A percentile compares a stretch with the other conserved stretches of the same genome.
Evolutionary conservation across 2,888 invertebrate genomes (phyloP).

Genomic region (Synergus umbraculus): DNA sequence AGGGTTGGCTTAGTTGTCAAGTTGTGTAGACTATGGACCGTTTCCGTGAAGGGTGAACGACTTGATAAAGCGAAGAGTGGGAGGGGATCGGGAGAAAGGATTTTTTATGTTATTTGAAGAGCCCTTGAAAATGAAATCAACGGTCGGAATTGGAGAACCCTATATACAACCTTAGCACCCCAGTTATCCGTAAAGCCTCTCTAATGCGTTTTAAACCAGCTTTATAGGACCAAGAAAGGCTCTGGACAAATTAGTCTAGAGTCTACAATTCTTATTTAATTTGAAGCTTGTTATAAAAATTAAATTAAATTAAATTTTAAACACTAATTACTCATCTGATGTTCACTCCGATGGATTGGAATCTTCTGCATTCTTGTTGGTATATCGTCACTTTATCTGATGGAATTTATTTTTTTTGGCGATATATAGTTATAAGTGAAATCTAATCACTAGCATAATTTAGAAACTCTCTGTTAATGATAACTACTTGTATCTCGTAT

Average conservation of each 20-base stretch:
- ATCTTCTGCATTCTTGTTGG: neutral
- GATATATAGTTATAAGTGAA: too few relatives aligned
- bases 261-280: neutral
- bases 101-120: conserved; percentile 63
- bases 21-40: conserved; percentile 21
- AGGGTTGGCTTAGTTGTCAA: conserved; percentile 53
- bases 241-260: neutral
- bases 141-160: conserved; percentile 59
- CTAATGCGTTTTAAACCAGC: conserved; percentile 27
- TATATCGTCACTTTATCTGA: conserved; percentile 1
- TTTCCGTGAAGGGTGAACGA: conserved; percentile 42
- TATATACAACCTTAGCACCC: conserved; percentile 16
- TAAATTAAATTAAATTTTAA: neutral
- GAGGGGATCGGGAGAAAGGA: conserved; percentile 33
- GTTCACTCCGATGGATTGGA: neutral
- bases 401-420: neutral
- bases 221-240: neutral
- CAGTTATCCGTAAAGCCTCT: conserved; percentile 16
- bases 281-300: neutral
- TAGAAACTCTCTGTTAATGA: neutral
- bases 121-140: conserved; percentile 65
- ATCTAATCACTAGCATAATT: neutral
- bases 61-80: neutral
- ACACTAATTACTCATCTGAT: neutral
- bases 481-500: neutral